These are phyloP conservation scores for Trissolcus basalis DNA, from an alignment of 1,140 invertebrate genomes.

Conservation along the genomic window DNA sequence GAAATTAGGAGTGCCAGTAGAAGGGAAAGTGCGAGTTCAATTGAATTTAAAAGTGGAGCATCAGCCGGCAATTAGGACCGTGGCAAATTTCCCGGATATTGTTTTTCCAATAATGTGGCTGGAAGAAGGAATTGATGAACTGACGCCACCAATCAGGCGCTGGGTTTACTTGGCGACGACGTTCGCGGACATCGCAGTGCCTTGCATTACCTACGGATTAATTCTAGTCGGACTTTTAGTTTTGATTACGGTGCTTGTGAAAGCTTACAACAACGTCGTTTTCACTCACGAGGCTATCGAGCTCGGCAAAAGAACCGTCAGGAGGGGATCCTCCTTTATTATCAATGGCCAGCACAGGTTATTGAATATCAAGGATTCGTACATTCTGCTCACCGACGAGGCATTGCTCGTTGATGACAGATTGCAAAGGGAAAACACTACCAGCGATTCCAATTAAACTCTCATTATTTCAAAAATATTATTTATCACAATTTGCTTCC, in stretches of 20 bases:
- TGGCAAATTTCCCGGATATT: constrained; percentile 86
- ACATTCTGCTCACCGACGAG: constrained; percentile 76
- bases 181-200: constrained; percentile 82
- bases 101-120: constrained; percentile 92
- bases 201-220: constrained; percentile 82
- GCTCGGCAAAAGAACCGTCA: constrained; percentile 82
- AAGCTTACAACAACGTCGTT: constrained; percentile 84
- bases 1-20: constrained; percentile 90
- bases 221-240: constrained; percentile 82
- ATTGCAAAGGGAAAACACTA: constrained; percentile 31
- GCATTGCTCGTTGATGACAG: constrained; percentile 55
- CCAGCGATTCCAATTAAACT: constrained; percentile 34
- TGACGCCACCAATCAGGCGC: constrained; percentile 84
- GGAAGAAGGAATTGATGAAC: constrained; percentile 89
- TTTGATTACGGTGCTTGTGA: constrained; percentile 81
- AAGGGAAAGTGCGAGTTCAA: constrained; percentile 88
- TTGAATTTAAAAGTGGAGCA: constrained; percentile 87
- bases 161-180: constrained; percentile 88
- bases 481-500: too few species aligned
- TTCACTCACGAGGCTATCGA: constrained; percentile 86
- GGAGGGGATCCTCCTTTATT: constrained; percentile 83
- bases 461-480: too few species aligned
- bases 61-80: constrained; percentile 82
- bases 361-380: constrained; percentile 78
- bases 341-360: constrained; percentile 82